Evolutionary conservation across 2,113 vertebrate species (phyloP).

Genomic region (Crotalus horridus): DNA sequence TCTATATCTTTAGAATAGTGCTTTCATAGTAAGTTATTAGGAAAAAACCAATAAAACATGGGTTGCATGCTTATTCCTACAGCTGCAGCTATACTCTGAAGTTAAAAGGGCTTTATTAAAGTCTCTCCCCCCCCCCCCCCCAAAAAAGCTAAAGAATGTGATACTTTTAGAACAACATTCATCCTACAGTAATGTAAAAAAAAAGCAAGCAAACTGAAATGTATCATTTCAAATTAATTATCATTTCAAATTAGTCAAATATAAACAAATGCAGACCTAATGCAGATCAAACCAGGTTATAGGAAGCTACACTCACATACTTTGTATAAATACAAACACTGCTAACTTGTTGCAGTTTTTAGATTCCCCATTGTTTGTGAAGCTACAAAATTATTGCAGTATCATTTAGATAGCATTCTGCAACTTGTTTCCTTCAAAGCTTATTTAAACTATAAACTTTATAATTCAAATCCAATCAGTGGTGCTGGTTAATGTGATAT

Average conservation of each 20-base stretch:
- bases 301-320: neutral
- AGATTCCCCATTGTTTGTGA: slow-evolving; percentile 29
- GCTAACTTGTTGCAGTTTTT: slow-evolving; percentile 25
- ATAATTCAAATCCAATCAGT: neutral
- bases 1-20: neutral
- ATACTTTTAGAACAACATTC: neutral
- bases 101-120: neutral
- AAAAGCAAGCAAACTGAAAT: neutral
- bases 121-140: neutral
- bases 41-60: neutral
- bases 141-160: neutral
- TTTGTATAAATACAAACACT: slow-evolving; percentile 30
- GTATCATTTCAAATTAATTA: slow-evolving; percentile 17
- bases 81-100: neutral
- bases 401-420: neutral
- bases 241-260: slow-evolving; percentile 22
- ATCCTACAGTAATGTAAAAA: neutral
- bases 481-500: neutral
- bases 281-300: neutral
- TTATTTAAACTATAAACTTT: neutral
- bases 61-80: neutral
- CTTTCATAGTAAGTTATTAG: neutral
- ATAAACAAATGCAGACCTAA: neutral
- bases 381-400: neutral
- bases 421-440: neutral